These are phyloP conservation scores for Megaceryle maxima DNA, from an alignment of 2,113 vertebrate genomes.

Conservation along the genomic window DNA sequence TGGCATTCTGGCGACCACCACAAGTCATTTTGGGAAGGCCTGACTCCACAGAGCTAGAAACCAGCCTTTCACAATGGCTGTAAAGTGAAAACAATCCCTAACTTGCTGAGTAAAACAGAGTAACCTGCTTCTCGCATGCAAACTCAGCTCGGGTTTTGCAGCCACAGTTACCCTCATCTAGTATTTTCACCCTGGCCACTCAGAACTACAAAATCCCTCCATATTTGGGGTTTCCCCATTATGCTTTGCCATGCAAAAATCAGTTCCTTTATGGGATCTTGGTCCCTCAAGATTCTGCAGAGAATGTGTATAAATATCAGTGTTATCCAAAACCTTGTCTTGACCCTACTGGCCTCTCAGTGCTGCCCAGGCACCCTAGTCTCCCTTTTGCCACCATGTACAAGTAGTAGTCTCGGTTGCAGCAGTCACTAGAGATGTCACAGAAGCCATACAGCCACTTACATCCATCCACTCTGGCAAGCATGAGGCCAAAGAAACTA, in stretches of 20 bases:
- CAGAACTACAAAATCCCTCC: constrained; percentile 5
- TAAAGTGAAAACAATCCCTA: constrained; percentile 13
- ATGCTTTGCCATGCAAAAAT: constrained; percentile 39
- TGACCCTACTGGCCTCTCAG: not conserved
- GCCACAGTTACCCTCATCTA: not conserved
- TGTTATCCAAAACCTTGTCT: not conserved
- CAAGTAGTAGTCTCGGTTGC: not conserved
- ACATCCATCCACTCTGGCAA: not conserved
- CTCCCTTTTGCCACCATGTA: not conserved
- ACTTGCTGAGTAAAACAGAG: constrained; percentile 30
- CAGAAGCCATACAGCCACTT: not conserved
- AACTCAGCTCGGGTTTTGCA: not conserved
- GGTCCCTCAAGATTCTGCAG: not conserved
- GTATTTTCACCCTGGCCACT: not conserved
- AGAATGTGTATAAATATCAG: not conserved
- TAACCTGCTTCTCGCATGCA: not conserved
- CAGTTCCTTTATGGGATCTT: constrained; percentile 20
- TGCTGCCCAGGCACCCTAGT: not conserved
- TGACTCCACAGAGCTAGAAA: constrained; percentile 7
- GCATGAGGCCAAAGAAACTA: not conserved
- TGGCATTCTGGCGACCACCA: not conserved
- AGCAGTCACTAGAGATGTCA: not conserved
- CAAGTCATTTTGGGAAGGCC: constrained; percentile 19
- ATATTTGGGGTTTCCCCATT: not conserved
- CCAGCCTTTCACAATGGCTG: not conserved